Percentiles rank a stretch among this genome's conserved stretches.
Conservation (phyloP, 2,888 invertebrate species). For the Leptarthrus brevirostris region DNA sequence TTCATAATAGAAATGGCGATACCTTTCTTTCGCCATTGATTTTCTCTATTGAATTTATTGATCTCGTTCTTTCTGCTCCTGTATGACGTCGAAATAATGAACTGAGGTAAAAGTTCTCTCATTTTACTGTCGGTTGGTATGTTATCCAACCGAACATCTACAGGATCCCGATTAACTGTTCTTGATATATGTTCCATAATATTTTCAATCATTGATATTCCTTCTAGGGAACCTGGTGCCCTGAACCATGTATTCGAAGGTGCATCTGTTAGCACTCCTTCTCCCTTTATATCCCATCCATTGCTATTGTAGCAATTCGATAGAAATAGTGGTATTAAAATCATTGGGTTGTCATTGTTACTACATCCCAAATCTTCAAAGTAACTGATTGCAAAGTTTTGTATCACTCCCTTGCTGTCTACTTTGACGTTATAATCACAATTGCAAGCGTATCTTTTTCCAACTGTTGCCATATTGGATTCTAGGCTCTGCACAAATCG, state of each 20-base stretch:
- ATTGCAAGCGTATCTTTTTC: conserved; percentile 74
- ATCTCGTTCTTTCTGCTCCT: conserved; percentile 70
- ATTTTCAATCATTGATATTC: conserved; percentile 72
- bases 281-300: conserved; percentile 76
- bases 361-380: conserved; percentile 71
- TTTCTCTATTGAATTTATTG: conserved; percentile 73
- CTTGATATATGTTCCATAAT: conserved; percentile 77
- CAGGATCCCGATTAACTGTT: conserved; percentile 70
- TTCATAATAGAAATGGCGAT: conserved; percentile 77
- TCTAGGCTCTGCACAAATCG: conserved; percentile 78
- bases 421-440: conserved; percentile 76
- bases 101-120: conserved; percentile 68
- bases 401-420: conserved; percentile 74
- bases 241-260: conserved; percentile 78
- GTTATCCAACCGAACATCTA: conserved; percentile 71
- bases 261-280: conserved; percentile 74
- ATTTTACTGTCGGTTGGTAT: conserved; percentile 65
- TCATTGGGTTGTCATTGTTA: conserved; percentile 69
- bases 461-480: conserved; percentile 77
- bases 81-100: conserved; percentile 70
- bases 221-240: conserved; percentile 74
- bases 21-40: conserved; percentile 85
- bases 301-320: conserved; percentile 74
- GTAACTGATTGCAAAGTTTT: conserved; percentile 71
- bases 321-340: conserved; percentile 61